phyloP scores from a whole-genome alignment of 1,140 invertebrate species.

The Paralvinella palmiformis region DNA sequence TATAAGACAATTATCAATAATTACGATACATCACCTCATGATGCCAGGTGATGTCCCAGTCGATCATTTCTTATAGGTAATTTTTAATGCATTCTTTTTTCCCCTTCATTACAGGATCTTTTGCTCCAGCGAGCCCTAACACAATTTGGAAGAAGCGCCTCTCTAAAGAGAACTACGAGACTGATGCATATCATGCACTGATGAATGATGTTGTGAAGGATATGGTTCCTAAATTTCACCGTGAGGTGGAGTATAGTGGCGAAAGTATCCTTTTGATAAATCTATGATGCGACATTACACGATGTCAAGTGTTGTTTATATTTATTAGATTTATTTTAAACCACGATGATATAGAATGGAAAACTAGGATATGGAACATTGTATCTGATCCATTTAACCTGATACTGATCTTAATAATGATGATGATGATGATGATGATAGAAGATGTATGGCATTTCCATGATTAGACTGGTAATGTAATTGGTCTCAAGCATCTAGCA shows the following conservation, averaged over 20 bases:
- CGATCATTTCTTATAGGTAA: too few relatives aligned
- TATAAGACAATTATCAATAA: neutral
- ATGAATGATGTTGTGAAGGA: slow-evolving; percentile 68
- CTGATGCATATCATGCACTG: slow-evolving; percentile 71
- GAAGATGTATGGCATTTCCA: too few relatives aligned
- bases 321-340: too few relatives aligned
- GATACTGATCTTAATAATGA: too few relatives aligned
- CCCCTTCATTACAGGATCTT: slow-evolving; percentile 62
- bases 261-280: slow-evolving; percentile 66
- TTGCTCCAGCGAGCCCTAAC: slow-evolving; percentile 86
- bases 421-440: too few relatives aligned
- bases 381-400: too few relatives aligned
- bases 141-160: slow-evolving; percentile 88
- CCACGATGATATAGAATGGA: too few relatives aligned
- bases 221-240: slow-evolving; percentile 79
- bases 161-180: slow-evolving; percentile 53
- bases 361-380: too few relatives aligned
- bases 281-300: neutral
- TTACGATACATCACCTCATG: neutral
- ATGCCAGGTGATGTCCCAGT: neutral
- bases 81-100: neutral
- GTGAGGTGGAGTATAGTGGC: slow-evolving; percentile 76
- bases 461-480: too few relatives aligned
- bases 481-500: too few relatives aligned
- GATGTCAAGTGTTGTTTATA: neutral